A percentile compares a stretch with the other conserved stretches of the same genome.
Conservation (phyloP, 1,140 invertebrate species). For the Zaprionus lachaisei region DNA sequence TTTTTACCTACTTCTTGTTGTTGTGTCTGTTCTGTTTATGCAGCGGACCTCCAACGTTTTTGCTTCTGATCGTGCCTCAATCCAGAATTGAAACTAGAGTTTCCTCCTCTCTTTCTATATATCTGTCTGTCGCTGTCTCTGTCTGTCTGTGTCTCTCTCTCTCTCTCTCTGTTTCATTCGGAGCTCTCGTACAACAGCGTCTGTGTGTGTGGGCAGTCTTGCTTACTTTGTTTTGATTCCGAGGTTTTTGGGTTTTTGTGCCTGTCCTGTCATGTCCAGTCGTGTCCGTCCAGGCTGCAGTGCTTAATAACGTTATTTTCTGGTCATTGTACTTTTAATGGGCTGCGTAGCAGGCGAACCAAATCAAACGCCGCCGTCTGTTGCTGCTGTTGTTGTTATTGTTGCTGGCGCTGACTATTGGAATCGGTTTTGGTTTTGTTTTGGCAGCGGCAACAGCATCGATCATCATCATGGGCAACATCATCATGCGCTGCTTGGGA, state of each 20-base stretch:
- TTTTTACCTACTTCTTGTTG: conserved; percentile 19
- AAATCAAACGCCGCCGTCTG: conserved; percentile 66
- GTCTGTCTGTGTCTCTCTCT: not conserved
- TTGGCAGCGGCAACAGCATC: conserved; percentile 32
- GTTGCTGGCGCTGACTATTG: conserved; percentile 38
- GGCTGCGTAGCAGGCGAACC: conserved; percentile 62
- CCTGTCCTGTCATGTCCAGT: conserved; percentile 24
- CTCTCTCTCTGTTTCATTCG: not conserved
- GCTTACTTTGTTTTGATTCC: conserved; percentile 76
- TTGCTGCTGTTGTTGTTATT: conserved; percentile 12
- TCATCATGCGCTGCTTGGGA: conserved; percentile 38
- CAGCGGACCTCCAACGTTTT: conserved; percentile 71
- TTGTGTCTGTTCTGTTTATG: conserved; percentile 52
- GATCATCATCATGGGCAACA: conserved; percentile 31
- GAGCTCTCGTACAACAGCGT: conserved; percentile 19
- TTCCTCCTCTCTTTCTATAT: not conserved
- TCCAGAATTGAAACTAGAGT: conserved; percentile 29
- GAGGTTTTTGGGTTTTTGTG: conserved; percentile 54
- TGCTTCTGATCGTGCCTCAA: conserved; percentile 66
- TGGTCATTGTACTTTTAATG: conserved; percentile 83
- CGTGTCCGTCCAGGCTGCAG: conserved; percentile 43
- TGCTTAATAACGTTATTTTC: conserved; percentile 83
- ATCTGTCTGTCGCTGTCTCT: not conserved
- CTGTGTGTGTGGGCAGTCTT: conserved; percentile 56
- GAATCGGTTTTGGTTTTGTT: conserved; percentile 34